Evolutionary conservation across 2,113 vertebrate species (phyloP), one percentile per base, ranked within the genome.

Genomic region (Mirounga angustirostris): DNA sequence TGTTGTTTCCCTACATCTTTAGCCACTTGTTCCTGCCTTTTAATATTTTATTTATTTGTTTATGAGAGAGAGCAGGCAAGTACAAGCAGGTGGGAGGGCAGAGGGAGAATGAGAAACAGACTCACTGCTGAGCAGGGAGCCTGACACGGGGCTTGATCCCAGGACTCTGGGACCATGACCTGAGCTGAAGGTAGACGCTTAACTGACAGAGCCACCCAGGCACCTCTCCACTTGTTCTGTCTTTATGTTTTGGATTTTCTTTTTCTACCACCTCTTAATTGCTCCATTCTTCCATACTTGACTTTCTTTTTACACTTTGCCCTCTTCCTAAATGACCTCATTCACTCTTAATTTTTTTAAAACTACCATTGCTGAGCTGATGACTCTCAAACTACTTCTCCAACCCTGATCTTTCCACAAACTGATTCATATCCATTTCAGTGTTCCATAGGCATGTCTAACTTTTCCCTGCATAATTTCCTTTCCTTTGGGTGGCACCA

Each of bases 241-340:
- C n/a, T 91, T 91, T 40, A 80, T 46, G 78, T 90, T n/a, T 36
- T 86, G 40, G 16, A 82, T 74, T 87, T 86, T 94, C 65, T 74
- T 63, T 63, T 63, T 63, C 59, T 24, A 81, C 5, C 9, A 80
- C 16, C 40, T 94, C 21, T 89, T 85, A 54, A 92, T 65, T 80
- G 24, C 78, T 61, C 16, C 5, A 26, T 91, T 96, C 2, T 67
- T 91, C 7, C 7, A 67, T 91, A n/a, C 22, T 82, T 81, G 16
- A 87, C 36, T 65, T 28, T 65, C 11, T 56, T 87, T 30, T 78
- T 30, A 87, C 0, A 83, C 59, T 92, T 94, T 30, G 15, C 33
- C 30, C n/a, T 71, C 18, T 54, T 88, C 28, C 90, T 26, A 88
- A 82, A 52, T 78, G 33, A 78, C n/a, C 26, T 87, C 46, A 50